Conservation (phyloP, 1,140 invertebrate genomes). For the Neodiprion lecontei region DNA sequence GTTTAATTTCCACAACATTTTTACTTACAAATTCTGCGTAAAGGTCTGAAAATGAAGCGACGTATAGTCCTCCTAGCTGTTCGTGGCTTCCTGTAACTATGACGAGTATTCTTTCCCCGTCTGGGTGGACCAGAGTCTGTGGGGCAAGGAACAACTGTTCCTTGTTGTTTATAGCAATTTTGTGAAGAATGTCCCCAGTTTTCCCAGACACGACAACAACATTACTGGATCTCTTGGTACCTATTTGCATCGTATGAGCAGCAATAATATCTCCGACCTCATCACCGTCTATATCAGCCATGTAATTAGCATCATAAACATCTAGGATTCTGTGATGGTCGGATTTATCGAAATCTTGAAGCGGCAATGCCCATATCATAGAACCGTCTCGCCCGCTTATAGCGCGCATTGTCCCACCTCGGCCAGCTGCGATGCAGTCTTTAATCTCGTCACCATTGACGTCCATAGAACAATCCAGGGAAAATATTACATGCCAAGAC, state of each 20-base stretch:
- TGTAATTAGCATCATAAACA: slow-evolving; percentile 73
- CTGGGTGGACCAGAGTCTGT: slow-evolving; percentile 65
- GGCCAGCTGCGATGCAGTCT: slow-evolving; percentile 79
- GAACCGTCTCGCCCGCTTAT: slow-evolving; percentile 74
- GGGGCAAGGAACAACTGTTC: slow-evolving; percentile 79
- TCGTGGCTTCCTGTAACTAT: slow-evolving; percentile 80
- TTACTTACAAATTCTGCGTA: slow-evolving; percentile 63
- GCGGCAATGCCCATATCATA: slow-evolving; percentile 71
- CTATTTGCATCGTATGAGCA: slow-evolving; percentile 68
- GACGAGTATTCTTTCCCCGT: slow-evolving; percentile 68
- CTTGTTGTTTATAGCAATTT: slow-evolving; percentile 69
- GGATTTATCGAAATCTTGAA: slow-evolving; percentile 42
- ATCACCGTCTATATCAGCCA: slow-evolving; percentile 78
- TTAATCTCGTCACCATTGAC: slow-evolving; percentile 73
- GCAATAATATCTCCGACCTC: slow-evolving; percentile 75
- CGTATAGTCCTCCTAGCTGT: slow-evolving; percentile 74
- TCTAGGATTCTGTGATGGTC: slow-evolving; percentile 59
- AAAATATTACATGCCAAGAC: slow-evolving; percentile 77
- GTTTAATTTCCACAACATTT: no score
- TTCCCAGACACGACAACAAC: slow-evolving; percentile 76
- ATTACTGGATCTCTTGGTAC: slow-evolving; percentile 63
- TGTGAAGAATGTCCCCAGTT: slow-evolving; percentile 70
- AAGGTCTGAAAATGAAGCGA: slow-evolving; percentile 66
- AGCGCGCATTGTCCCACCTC: slow-evolving; percentile 75
- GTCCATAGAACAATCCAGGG: slow-evolving; percentile 77